Conservation (phyloP, 1,140 invertebrate genomes). For the Zaprionus ornatus region DNA sequence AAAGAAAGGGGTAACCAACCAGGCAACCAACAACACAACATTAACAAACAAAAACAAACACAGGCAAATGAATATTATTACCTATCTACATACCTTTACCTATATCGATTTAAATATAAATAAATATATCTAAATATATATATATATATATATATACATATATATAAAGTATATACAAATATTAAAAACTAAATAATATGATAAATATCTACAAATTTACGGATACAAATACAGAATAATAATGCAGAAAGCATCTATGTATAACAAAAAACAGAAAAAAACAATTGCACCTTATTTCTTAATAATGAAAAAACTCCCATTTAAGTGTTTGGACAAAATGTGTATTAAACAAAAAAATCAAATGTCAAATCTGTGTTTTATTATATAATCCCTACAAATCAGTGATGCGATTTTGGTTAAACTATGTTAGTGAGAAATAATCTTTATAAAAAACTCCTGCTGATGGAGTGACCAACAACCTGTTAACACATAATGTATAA, state of each 20-base stretch:
- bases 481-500: too few relatives aligned
- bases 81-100: constrained; percentile 81
- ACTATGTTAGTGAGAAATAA: too few relatives aligned
- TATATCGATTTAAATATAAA: constrained; percentile 79
- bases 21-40: constrained; percentile 64
- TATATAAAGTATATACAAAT: constrained; percentile 67
- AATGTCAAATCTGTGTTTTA: constrained; percentile 48
- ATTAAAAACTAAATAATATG: constrained; percentile 69
- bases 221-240: constrained; percentile 68
- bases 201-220: constrained; percentile 80
- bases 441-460: too few relatives aligned
- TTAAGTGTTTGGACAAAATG: constrained; percentile 83
- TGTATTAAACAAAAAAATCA: constrained; percentile 78
- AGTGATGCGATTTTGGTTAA: too few relatives aligned
- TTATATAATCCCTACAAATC: neutral
- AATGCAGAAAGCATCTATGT: constrained; percentile 48
- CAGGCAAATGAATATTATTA: constrained; percentile 82
- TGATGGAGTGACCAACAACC: too few relatives aligned
- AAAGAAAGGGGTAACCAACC: constrained; percentile 52
- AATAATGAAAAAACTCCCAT: constrained; percentile 81
- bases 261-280: constrained; percentile 49
- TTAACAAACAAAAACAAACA: constrained; percentile 73
- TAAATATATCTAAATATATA: constrained; percentile 46
- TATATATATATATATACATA: constrained; percentile 52
- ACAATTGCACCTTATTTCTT: constrained; percentile 78